Evolutionary conservation across 2,113 vertebrate genomes (phyloP).

Genomic region (Rousettus leschenaultii): DNA sequence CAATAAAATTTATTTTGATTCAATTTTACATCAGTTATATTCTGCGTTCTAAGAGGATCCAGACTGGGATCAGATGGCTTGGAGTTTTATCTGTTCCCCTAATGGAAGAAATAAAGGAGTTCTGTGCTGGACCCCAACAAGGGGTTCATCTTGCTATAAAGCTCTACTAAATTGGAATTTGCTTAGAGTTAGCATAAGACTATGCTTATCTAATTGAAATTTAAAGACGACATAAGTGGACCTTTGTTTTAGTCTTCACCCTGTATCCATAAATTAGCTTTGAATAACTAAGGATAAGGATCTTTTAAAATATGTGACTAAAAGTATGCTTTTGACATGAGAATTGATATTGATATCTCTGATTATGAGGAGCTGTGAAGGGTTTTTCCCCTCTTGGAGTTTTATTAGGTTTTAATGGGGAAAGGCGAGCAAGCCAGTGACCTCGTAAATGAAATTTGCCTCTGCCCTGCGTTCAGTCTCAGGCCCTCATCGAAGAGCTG

Average conservation of each 20-base stretch:
- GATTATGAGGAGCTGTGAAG: not conserved
- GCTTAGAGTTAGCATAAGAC: not conserved
- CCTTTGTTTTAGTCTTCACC: constrained; percentile 12
- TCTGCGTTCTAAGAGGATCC: not conserved
- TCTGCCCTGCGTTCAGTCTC: constrained; percentile 83
- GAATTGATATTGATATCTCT: not conserved
- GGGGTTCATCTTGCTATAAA: not conserved
- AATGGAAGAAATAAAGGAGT: not conserved
- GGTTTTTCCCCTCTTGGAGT: not conserved
- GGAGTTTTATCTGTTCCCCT: not conserved
- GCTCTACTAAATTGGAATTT: constrained; percentile 8
- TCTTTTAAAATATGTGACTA: not conserved
- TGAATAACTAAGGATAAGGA: not conserved
- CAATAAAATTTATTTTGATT: constrained; percentile 13
- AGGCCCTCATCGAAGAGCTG: constrained; percentile 92
- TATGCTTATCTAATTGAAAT: constrained; percentile 9
- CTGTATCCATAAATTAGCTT: not conserved
- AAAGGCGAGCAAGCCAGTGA: not conserved
- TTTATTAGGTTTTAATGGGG: not conserved
- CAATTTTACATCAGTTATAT: not conserved
- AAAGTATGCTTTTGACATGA: not conserved
- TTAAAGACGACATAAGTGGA: not conserved
- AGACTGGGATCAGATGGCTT: not conserved
- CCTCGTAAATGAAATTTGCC: not conserved
- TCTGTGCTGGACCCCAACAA: not conserved